These are phyloP conservation scores for Monodelphis domestica DNA, from an alignment of 2,797 vertebrate species.

Conservation along the genomic window DNA sequence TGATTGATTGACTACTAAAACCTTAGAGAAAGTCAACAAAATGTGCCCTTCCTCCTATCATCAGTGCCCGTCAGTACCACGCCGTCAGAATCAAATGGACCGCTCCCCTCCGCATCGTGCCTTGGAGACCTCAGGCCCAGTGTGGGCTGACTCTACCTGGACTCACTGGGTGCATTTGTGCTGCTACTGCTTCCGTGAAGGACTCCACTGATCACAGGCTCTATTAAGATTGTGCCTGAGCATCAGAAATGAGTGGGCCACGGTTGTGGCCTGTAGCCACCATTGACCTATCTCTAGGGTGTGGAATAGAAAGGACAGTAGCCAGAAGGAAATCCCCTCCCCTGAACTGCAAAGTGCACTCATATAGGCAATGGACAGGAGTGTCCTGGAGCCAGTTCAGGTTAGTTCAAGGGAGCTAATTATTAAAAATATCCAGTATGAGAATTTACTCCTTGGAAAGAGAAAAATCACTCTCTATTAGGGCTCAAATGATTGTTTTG, in stretches of 20 bases:
- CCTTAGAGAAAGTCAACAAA: neutral
- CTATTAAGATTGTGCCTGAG: no score
- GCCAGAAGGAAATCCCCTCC: neutral
- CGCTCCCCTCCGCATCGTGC: neutral
- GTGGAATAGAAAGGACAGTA: neutral
- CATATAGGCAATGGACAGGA: neutral
- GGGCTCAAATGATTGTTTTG: neutral
- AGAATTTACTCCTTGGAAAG: neutral
- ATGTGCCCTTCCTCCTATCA: neutral
- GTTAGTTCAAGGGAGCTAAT: neutral
- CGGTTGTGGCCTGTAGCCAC: neutral
- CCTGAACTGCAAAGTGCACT: neutral
- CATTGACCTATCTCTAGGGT: neutral
- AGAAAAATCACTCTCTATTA: neutral
- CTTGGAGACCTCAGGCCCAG: neutral
- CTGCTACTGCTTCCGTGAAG: neutral
- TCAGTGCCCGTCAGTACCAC: neutral
- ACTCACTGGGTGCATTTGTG: neutral
- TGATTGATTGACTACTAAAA: neutral
- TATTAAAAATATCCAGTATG: neutral
- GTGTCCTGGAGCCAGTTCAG: neutral
- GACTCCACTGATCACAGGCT: neutral
- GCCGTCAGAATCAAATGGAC: neutral
- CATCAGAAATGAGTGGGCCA: neutral
- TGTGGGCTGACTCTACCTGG: neutral